A percentile compares a stretch with the other conserved stretches of the same genome.
Conservation (phyloP, 1,140 invertebrate genomes). For the Coelopa frigida region DNA sequence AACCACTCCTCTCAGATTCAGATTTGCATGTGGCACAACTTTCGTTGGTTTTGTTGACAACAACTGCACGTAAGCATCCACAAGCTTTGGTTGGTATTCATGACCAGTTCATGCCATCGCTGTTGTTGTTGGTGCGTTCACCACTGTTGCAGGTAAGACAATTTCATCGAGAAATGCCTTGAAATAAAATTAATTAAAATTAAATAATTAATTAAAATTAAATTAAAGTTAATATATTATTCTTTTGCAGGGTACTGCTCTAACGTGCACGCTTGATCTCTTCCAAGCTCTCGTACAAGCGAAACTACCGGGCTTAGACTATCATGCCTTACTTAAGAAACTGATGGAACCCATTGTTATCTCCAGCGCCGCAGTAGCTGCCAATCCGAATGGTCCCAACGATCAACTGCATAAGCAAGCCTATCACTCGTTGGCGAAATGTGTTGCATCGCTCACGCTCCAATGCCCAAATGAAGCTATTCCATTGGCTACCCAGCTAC, state of each 20-base stretch:
- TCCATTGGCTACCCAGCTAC: slow-evolving; percentile 77
- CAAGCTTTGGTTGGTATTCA: slow-evolving; percentile 40
- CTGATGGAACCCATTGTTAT: slow-evolving; percentile 55
- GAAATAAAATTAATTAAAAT: neutral
- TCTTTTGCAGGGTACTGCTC: slow-evolving; percentile 62
- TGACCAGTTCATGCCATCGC: slow-evolving; percentile 70
- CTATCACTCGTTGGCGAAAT: slow-evolving; percentile 89
- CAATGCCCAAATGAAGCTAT: slow-evolving; percentile 65
- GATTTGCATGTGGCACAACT: slow-evolving; percentile 95
- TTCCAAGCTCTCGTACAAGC: slow-evolving; percentile 82
- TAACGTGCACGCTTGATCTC: slow-evolving; percentile 84
- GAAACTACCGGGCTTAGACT: slow-evolving; percentile 69
- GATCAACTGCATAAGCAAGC: slow-evolving; percentile 61
- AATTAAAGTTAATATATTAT: neutral
- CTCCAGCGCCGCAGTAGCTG: neutral
- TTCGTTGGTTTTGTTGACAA: slow-evolving; percentile 64
- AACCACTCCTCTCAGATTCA: slow-evolving; percentile 82
- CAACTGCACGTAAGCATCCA: slow-evolving; percentile 51
- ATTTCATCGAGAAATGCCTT: neutral
- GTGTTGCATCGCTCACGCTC: slow-evolving; percentile 85
- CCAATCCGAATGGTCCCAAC: slow-evolving; percentile 13
- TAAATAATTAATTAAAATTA: too few relatives aligned
- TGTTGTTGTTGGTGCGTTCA: slow-evolving; percentile 79
- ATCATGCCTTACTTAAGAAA: slow-evolving; percentile 69
- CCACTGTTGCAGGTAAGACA: slow-evolving; percentile 69